Conservation (phyloP, 1,140 invertebrate genomes). For the Coelopa frigida region DNA sequence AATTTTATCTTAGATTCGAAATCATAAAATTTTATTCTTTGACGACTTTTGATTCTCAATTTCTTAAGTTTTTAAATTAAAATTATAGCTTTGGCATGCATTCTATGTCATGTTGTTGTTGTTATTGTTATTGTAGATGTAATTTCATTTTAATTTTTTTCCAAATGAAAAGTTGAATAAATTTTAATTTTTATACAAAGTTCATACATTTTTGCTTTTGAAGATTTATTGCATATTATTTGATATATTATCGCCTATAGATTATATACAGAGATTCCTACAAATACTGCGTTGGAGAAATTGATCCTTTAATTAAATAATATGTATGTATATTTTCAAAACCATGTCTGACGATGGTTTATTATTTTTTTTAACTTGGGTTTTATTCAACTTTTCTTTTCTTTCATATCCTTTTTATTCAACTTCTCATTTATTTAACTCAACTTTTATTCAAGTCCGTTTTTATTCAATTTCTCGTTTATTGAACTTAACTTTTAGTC, state of each 20-base stretch:
- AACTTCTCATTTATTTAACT: too few relatives aligned
- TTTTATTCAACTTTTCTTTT: too few relatives aligned
- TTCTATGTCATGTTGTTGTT: constrained; percentile 39
- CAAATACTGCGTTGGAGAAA: constrained; percentile 23
- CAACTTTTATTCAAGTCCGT: too few relatives aligned
- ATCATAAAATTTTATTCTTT: too few relatives aligned
- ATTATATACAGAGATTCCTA: constrained; percentile 19
- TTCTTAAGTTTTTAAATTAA: constrained; percentile 6
- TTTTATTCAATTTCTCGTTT: too few relatives aligned
- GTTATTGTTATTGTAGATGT: background rate
- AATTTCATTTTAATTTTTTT: constrained; percentile 3
- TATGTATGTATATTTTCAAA: too few relatives aligned
- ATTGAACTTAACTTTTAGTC: too few relatives aligned
- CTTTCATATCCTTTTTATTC: too few relatives aligned
- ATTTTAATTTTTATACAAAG: constrained; percentile 7
- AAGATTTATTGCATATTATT: background rate
- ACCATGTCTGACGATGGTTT: constrained; percentile 1
- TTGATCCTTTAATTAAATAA: too few relatives aligned
- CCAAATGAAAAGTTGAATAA: background rate
- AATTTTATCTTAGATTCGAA: too few relatives aligned
- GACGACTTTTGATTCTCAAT: too few relatives aligned
- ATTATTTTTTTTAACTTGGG: constrained; percentile 1
- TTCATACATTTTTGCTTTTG: too few relatives aligned
- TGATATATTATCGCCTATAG: constrained; percentile 7
- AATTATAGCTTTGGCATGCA: constrained; percentile 43